phyloP scores from a whole-genome alignment of 2,113 vertebrate genomes.

The Toxostoma redivivum region DNA sequence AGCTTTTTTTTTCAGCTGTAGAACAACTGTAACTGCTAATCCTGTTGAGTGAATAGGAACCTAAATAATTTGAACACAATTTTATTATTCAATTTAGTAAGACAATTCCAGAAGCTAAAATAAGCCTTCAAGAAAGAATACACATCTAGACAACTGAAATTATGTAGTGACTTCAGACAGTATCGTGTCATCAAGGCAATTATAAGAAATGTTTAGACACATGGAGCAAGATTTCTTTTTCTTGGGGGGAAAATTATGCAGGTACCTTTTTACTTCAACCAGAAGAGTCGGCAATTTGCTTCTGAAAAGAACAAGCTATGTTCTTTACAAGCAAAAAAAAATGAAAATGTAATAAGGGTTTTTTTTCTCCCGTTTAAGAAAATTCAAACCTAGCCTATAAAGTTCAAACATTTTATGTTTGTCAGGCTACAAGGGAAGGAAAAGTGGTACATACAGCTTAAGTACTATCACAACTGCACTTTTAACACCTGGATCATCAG shows the following conservation, averaged over 20 bases:
- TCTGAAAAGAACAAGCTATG: not conserved
- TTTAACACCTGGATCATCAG: not conserved
- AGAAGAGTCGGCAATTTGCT: not conserved
- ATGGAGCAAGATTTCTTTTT: not conserved
- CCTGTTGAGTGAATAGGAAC: not conserved
- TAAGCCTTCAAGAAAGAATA: not conserved
- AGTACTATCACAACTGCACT: not conserved
- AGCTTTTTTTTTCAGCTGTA: not conserved
- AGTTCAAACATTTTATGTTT: not conserved
- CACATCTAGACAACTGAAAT: not conserved
- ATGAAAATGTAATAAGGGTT: not conserved
- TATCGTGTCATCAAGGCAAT: not conserved
- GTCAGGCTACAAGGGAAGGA: not conserved
- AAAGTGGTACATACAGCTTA: not conserved
- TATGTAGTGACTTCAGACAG: not conserved
- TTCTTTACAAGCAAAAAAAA: not conserved
- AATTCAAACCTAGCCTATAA: not conserved
- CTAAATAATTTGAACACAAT: not conserved
- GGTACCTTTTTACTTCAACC: not conserved
- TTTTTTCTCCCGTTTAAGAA: not conserved
- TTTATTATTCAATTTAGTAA: not conserved
- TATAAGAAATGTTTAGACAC: not conserved
- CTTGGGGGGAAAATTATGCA: not conserved
- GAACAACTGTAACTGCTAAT: not conserved
- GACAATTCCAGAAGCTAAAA: not conserved